A percentile compares a stretch with the other conserved stretches of the same genome.
Evolutionary conservation across 1,140 invertebrate species (phyloP).

Genomic region (Drosophila setifemur): DNA sequence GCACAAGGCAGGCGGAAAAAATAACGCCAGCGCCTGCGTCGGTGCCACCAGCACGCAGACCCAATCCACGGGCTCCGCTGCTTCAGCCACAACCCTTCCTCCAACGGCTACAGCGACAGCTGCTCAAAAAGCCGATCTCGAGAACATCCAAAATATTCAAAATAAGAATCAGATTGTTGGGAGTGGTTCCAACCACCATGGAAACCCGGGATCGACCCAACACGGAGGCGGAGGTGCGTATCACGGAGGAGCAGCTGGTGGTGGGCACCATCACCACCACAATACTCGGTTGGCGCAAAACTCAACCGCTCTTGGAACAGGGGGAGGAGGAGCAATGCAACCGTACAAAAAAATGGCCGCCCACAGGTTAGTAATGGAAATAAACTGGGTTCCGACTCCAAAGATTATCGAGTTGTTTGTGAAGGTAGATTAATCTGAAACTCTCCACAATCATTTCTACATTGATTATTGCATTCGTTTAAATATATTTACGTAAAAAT

Average conservation of each 20-base stretch:
- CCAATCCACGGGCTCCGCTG: constrained; percentile 16
- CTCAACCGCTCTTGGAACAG: constrained; percentile 34
- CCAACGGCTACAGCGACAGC: constrained; percentile 16
- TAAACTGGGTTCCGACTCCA: too few species aligned
- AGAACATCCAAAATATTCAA: constrained; percentile 79
- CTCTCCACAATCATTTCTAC: too few species aligned
- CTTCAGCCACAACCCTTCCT: constrained; percentile 20
- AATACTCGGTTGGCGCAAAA: constrained; percentile 63
- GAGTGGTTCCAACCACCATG: constrained; percentile 28
- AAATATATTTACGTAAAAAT: too few species aligned
- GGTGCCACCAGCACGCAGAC: constrained; percentile 30
- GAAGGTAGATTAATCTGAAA: too few species aligned
- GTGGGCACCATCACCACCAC: constrained; percentile 59
- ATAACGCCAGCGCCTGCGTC: constrained; percentile 27
- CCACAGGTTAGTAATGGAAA: constrained; percentile 49
- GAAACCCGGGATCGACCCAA: neutral
- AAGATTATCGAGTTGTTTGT: too few species aligned
- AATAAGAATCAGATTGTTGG: constrained; percentile 74
- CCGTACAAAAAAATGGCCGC: constrained; percentile 72
- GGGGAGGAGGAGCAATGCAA: constrained; percentile 53
- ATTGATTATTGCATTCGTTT: too few species aligned
- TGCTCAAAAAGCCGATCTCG: constrained; percentile 76
- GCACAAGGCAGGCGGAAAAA: constrained; percentile 62
- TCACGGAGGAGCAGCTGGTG: constrained; percentile 23
- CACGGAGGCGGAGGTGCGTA: constrained; percentile 41